These are phyloP conservation scores for Antennarius striatus DNA, from an alignment of 2,113 vertebrate species.

Conservation along the genomic window DNA sequence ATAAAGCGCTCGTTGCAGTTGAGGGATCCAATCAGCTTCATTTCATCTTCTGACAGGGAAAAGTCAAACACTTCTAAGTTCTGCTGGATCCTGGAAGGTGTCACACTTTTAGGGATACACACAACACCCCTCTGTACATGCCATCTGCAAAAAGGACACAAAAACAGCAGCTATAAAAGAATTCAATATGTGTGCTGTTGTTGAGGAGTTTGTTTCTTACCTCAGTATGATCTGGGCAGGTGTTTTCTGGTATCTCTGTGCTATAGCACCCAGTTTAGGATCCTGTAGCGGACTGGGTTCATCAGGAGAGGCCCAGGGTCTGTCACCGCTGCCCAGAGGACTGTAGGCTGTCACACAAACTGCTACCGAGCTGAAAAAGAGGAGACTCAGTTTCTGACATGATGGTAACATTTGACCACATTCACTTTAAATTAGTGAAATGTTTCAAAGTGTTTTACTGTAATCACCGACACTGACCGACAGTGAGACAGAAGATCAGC, in stretches of 20 bases:
- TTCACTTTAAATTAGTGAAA: neutral
- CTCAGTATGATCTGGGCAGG: slow-evolving; percentile 77
- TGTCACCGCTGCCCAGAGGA: slow-evolving; percentile 79
- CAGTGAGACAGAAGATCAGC: slow-evolving; percentile 73
- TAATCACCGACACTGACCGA: slow-evolving; percentile 44
- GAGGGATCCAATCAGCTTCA: slow-evolving; percentile 69
- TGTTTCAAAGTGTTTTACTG: neutral
- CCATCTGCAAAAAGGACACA: slow-evolving; percentile 66
- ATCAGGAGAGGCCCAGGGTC: slow-evolving; percentile 74
- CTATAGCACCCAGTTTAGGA: slow-evolving; percentile 55
- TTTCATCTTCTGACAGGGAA: slow-evolving; percentile 69
- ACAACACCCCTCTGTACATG: slow-evolving; percentile 74
- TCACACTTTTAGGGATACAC: slow-evolving; percentile 81
- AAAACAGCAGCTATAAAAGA: neutral
- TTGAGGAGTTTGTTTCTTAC: slow-evolving; percentile 34
- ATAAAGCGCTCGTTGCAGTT: slow-evolving; percentile 70
- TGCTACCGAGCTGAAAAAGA: slow-evolving; percentile 52
- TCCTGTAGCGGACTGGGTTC: slow-evolving; percentile 74
- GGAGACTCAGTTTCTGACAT: neutral
- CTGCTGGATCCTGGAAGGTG: slow-evolving; percentile 76
- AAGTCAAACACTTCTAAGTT: slow-evolving; percentile 81
- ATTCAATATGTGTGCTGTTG: neutral
- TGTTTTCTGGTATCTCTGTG: slow-evolving; percentile 64
- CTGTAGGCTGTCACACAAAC: slow-evolving; percentile 79
- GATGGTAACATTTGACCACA: neutral